Base-by-base conservation (phyloP, 2,113 vertebrate genomes). In the Cyprinodon tularosa region DNA sequence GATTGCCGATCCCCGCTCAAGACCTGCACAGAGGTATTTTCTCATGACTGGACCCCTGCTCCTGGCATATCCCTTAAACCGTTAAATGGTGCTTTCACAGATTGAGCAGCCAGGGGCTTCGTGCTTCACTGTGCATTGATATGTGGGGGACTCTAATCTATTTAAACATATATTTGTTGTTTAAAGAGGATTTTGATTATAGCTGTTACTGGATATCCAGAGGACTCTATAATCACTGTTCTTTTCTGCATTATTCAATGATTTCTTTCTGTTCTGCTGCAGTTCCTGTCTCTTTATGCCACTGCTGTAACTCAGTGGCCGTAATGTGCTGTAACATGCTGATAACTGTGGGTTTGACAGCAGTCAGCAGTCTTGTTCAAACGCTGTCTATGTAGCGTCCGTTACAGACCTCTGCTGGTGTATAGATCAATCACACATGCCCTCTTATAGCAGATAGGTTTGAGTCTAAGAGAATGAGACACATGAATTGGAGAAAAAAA, bases 301-400 rank as follows among this genome's bases (percentile, higher is more conserved):
- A 62, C 62, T 9, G 62, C 57, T 45, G 64, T 69, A 74, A 76
- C 15, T 84, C 38, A 74, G 38, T 73, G 78, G n/a, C 65, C 74
- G 40, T 83, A 85, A 87, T 82, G 77, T 87, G 77, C 70, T 72
- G 44, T 85, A 66, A 74, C 77, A 62, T 81, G 71, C 74, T 81
- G 70, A 71, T 77, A 47, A 39, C 60, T 72, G 53, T 67, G 75
- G 76, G 68, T 79, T 72, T 50, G 68, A 77, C 72, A 72, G 71
- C 57, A 82, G 78, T 91, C 89, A 91, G 90, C 90, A 87, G 85
- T 88, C 82, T 86, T 78, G 60, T 72, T 76, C 68, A 71, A 83
- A 86, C 83, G 79, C 45, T 78, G 71, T 89, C 78, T 71, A 4
- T 66, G 83, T 86, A 71, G 79, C 78, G 72, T 74, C 17, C 76